Base-by-base conservation (phyloP, 1,140 invertebrate species). In the Ditylenchus dipsaci region DNA sequence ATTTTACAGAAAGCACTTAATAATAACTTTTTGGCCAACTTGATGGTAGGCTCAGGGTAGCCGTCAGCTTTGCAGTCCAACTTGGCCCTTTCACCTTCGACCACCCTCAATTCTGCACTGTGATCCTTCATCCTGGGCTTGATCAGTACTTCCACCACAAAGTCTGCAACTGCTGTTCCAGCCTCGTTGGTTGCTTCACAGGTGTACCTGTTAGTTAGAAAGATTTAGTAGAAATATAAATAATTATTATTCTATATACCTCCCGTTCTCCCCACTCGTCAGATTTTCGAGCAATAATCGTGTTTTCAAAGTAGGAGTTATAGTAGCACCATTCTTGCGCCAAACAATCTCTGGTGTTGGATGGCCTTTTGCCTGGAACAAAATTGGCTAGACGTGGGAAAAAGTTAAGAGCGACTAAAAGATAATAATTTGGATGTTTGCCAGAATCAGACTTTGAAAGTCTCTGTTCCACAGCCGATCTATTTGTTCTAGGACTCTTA, bases 271-370 rank as follows among this genome's bases (percentile, higher is more conserved):
- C 19, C 29, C 27, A 19, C 9, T 13, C 3, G 33, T 58, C 8
- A 70, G n/a, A 23, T 29, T n/a, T 13, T 33, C 26, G 11, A 68
- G 43, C 26, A 27, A 26, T 42, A 63, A 33, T 23, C 17, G 21
- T 47, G 17, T 11, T 30, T 58, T 9, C 17, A 21, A n/a, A 30
- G 0, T 15, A 60, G 27, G 30, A 23, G 38, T 30, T 19, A 26
- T 60, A 9, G 17, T 61, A 33, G 42, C 58, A 21, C 56, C 65
- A 26, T 91, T 88, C 82, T 89, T 89, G 56, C 88, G 86, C 92
- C 91, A 94, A 78, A 90, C 89, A 15, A 94, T 88, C n/a, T 87
- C 87, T 0, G 92, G 90, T 29, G 90, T 85, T n/a, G 92, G 92
- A 82, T 89, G 89, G 0, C 91, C 91, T 59, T 87, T 88, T 0